Base-by-base conservation (phyloP, 2,113 vertebrate genomes). In the Gobius niger region DNA sequence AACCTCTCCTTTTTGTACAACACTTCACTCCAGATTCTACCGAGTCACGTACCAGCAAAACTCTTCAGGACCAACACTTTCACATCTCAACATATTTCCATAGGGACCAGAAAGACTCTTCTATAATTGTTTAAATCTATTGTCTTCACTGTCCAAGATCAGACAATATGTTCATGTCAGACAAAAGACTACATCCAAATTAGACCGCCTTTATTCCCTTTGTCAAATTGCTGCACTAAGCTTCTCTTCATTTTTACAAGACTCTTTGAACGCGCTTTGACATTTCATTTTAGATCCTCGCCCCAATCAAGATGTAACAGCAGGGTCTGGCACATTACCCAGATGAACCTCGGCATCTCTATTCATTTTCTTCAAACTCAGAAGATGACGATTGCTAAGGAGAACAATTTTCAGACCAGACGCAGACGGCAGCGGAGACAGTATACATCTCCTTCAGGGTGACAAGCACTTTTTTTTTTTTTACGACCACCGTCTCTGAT, bases 41-140 rank as follows among this genome's bases (percentile, higher is more conserved):
- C 66, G 65, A 53, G 49, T 81, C 82, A 78, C 1, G 19, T 72
- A 59, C 47, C 53, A 76, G 75, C 75, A 52, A 63, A 77, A 72
- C 76, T 75, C 75, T 68, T 68, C 67, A 9, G 14, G 44, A 61
- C 44, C 66, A 12, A 4, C 64, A 15, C 62, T 44, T 44, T 69
- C 75, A 15, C 13, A 8, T 63, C 63, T 59, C 54, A 16, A 63
- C 7, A 19, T 57, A 70, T 73, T 49, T 72, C 63, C 62, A 53
- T 44, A 75, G 73, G 61, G 68, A 81, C 61, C 66, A 54, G 61
- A 13, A n/a, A n/a, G n/a, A n/a, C 67, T 50, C 51, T 51, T 67
- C 44, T 50, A 51, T n/a, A n/a, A n/a, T 16, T 57, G 67, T 44
- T 64, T 54, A 51, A 46, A 60, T 60, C 16, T 61, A 64, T 13